Evolutionary conservation across 2,888 invertebrate genomes (phyloP).

Genomic region (Diaprepes abbreviatus): DNA sequence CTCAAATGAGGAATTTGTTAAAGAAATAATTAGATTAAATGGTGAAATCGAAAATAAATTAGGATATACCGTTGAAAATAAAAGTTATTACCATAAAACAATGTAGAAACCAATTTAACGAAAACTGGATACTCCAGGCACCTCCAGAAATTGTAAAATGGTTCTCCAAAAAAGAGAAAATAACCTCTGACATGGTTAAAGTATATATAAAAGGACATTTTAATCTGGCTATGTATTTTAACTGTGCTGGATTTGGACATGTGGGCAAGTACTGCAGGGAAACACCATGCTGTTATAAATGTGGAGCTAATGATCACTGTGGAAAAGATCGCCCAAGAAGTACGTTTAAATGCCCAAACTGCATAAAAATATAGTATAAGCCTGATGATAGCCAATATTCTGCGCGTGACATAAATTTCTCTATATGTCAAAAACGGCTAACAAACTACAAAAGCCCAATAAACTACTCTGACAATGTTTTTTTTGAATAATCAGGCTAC

Average conservation of each 20-base stretch:
- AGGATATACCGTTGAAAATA: not conserved
- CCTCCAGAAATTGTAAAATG: conserved; percentile 7
- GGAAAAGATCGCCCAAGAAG: not conserved
- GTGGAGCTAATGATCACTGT: too few relatives aligned
- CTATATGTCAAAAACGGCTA: not conserved
- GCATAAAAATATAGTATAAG: too few relatives aligned
- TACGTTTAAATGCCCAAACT: conserved; percentile 7
- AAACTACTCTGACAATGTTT: too few relatives aligned
- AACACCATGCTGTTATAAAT: too few relatives aligned
- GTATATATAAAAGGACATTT: conserved; percentile 19
- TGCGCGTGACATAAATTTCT: conserved; percentile 14
- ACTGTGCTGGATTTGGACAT: conserved; percentile 21
- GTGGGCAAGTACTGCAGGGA: conserved; percentile 18
- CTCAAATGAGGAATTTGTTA: conserved; percentile 14
- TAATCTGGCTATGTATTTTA: conserved; percentile 29
- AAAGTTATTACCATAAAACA: conserved; percentile 25
- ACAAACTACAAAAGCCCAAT: too few relatives aligned
- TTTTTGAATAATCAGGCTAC: too few relatives aligned
- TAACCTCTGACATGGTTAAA: conserved; percentile 7
- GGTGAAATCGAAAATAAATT: not conserved
- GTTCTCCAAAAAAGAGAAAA: conserved; percentile 21
- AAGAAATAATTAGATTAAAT: conserved; percentile 11
- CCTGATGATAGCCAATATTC: not conserved
- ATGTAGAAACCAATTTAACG: conserved; percentile 6
- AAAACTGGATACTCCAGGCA: conserved; percentile 24